Evolutionary conservation across 2,888 invertebrate genomes (phyloP).

Genomic region (Lottia gigantea): DNA sequence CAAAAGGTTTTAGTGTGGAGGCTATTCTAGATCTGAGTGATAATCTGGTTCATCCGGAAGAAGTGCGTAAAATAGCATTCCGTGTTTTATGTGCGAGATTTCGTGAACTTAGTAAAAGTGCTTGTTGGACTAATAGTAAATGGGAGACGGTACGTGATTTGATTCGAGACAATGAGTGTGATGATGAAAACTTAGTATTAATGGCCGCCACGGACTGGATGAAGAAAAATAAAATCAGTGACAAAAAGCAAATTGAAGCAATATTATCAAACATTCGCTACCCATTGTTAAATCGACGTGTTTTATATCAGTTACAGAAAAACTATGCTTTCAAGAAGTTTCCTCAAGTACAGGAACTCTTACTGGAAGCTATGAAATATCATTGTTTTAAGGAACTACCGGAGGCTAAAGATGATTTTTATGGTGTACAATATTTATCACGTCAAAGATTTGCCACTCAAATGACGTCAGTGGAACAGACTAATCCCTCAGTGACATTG

Average conservation of each 20-base stretch:
- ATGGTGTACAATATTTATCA: constrained; percentile 48
- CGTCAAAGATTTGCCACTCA: constrained; percentile 18
- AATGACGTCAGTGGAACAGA: constrained; percentile 16
- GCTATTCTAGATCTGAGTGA: constrained; percentile 35
- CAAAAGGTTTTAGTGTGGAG: constrained; percentile 33
- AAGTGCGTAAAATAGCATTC: constrained; percentile 48
- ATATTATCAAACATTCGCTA: constrained; percentile 59
- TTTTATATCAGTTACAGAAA: constrained; percentile 59
- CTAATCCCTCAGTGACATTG: constrained; percentile 13
- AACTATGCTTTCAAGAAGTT: constrained; percentile 61
- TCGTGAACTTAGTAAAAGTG: constrained; percentile 45
- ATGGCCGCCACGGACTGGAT: constrained; percentile 62
- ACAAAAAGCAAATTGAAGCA: constrained; percentile 56
- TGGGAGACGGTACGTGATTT: constrained; percentile 56
- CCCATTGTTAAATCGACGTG: constrained; percentile 53
- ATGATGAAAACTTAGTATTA: constrained; percentile 57
- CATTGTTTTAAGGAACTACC: constrained; percentile 61
- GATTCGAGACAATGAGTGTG: constrained; percentile 49
- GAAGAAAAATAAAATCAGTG: constrained; percentile 58
- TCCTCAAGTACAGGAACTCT: constrained; percentile 53
- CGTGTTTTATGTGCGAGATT: constrained; percentile 54
- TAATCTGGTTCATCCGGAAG: constrained; percentile 39
- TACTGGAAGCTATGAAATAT: constrained; percentile 54
- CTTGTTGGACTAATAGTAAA: constrained; percentile 48
- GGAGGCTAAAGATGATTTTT: constrained; percentile 55